Evolutionary conservation across 2,113 vertebrate genomes (phyloP).

Genomic region (Hippocampus mohnikei): DNA sequence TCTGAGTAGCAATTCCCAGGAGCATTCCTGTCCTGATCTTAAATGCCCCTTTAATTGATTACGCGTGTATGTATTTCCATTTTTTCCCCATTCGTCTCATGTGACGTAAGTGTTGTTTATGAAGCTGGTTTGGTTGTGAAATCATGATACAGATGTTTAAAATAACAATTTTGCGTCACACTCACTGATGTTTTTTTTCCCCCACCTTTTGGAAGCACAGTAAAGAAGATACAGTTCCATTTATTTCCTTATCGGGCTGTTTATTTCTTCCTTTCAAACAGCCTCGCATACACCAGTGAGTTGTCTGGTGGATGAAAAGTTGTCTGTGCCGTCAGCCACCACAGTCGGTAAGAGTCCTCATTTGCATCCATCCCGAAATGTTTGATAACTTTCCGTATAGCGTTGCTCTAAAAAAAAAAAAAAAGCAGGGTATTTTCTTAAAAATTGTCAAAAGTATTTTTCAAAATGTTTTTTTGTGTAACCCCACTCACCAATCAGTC

Average conservation of each 20-base stretch:
- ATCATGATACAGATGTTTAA: conserved; percentile 3
- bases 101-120: not conserved
- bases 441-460: not conserved
- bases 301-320: conserved; percentile 39
- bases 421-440: not conserved
- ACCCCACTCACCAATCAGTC: not conserved
- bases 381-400: not conserved
- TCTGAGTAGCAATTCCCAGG: conserved; percentile 32
- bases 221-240: not conserved
- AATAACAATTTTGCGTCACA: not conserved
- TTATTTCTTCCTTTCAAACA: not conserved
- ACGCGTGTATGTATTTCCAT: not conserved
- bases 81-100: not conserved
- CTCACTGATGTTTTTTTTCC: not conserved
- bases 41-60: not conserved
- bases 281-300: conserved; percentile 29
- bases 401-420: not conserved
- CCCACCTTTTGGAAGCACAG: not conserved
- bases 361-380: not conserved
- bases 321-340: not conserved
- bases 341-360: conserved; percentile 24
- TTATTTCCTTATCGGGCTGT: not conserved
- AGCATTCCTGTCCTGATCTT: not conserved
- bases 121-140: conserved; percentile 1
- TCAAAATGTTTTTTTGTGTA: not conserved